Base-by-base conservation (phyloP, 2,113 vertebrate species). In the Pungitius pungitius region DNA sequence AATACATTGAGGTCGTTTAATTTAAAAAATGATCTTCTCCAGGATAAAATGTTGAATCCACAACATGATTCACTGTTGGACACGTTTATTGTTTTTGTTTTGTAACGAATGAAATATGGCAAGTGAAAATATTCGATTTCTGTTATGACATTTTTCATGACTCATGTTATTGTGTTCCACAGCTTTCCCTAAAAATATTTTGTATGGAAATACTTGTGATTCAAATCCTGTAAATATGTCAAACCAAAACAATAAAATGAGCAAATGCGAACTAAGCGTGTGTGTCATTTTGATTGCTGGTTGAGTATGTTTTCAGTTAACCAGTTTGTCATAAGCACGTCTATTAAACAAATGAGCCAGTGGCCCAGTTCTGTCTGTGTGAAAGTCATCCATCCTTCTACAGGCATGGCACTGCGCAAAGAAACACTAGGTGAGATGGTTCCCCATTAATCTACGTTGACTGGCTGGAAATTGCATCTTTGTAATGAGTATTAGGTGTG, bases 401-500 rank as follows among this genome's bases (percentile, higher is more conserved):
- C 69, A 89, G 83, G 87, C 89, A 84, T 87, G 81, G 83, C 85
- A 82, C 87, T 69, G 89, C 63, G 69, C 87, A 85, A 87, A 86
- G 90, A 84, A 91, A 92, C 91, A 89, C 89, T 81, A 73, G 85
- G 85, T 90, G 89, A 87, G 88, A 92, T 70, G 86, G 65, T 74
- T 80, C 86, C 84, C 89, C 93, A 95, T 94, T 94, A 94, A 94
- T 95, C 92, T 93, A 88, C 82, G 60, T 61, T 92, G 93, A 93
- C 92, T 94, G 90, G 92, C 81, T 90, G 92, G 92, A 93, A 95
- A 93, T 93, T 92, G 93, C 91, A 91, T 95, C 93, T 95, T 92
- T 94, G 91, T 95, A 95, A 94, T 95, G 94, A 94, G 94, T 92
- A 94, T 95, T 95, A 95, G 93, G 92, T 93, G 91, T 93, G 93